phyloP scores from a whole-genome alignment of 2,888 invertebrate species.

The Dione juno region DNA sequence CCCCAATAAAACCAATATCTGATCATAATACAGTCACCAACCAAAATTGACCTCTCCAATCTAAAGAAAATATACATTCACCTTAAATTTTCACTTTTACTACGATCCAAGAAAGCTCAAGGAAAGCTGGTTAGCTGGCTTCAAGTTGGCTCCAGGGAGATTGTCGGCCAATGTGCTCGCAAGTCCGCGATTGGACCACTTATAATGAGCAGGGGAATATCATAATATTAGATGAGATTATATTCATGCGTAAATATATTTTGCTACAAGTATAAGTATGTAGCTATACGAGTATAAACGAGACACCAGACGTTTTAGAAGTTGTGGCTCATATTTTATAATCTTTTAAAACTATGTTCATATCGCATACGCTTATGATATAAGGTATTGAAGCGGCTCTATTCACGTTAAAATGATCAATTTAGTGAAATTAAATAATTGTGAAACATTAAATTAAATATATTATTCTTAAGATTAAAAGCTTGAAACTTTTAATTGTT shows the following conservation, averaged over 20 bases:
- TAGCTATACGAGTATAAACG: too few species aligned
- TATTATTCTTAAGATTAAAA: too few species aligned
- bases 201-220: conserved; percentile 72
- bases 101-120: conserved; percentile 45
- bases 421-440: too few species aligned
- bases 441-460: too few species aligned
- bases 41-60: conserved; percentile 38
- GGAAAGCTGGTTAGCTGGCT: conserved; percentile 54
- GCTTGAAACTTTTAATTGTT: too few species aligned
- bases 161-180: conserved; percentile 63
- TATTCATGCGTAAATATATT: conserved; percentile 28
- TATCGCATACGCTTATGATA: too few species aligned
- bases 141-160: conserved; percentile 65
- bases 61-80: background rate
- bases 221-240: conserved; percentile 55
- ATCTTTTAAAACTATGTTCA: too few species aligned
- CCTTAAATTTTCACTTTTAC: background rate
- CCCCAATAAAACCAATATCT: conserved; percentile 71
- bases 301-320: too few species aligned
- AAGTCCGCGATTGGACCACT: conserved; percentile 64
- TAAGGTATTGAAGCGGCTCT: too few species aligned
- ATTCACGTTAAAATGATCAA: too few species aligned
- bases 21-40: conserved; percentile 58
- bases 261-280: conserved; percentile 10
- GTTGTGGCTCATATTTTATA: too few species aligned